Percentiles rank a stretch among this genome's conserved stretches.
Conservation (phyloP, 2,888 invertebrate species). For the Panorpa germanica region DNA sequence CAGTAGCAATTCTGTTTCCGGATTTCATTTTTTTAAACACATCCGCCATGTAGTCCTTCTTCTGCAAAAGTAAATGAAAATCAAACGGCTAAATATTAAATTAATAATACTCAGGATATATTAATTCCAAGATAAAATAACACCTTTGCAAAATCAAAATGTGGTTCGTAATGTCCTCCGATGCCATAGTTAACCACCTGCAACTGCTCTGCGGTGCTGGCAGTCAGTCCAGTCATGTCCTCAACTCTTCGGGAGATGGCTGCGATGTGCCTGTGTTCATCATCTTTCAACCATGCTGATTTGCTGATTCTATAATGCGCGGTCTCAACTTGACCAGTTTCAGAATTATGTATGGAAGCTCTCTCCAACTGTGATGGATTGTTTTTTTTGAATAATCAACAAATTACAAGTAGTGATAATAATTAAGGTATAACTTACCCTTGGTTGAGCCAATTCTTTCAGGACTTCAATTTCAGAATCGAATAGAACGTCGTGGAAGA, state of each 20-base stretch:
- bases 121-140: too few relatives aligned
- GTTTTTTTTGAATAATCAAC: too few relatives aligned
- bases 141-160: conserved; percentile 24
- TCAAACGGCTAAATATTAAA: too few relatives aligned
- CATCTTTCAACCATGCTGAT: conserved; percentile 34
- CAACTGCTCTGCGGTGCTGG: conserved; percentile 36
- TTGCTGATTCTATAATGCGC: conserved; percentile 38
- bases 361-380: conserved; percentile 62
- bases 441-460: conserved; percentile 28
- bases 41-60: too few relatives aligned
- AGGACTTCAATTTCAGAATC: conserved; percentile 35
- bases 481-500: conserved; percentile 35
- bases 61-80: too few relatives aligned
- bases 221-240: conserved; percentile 32
- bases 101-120: too few relatives aligned
- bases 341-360: conserved; percentile 69
- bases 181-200: conserved; percentile 52
- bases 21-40: conserved; percentile 4
- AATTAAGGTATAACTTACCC: conserved; percentile 22
- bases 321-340: conserved; percentile 60
- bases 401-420: too few relatives aligned
- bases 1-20: conserved; percentile 22
- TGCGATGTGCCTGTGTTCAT: conserved; percentile 25
- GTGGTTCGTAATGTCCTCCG: conserved; percentile 44
- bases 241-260: conserved; percentile 29